Evolutionary conservation across 35 echinoderm and acorn worm species (phyloP).

Genomic region (Ophioderma brevispina): DNA sequence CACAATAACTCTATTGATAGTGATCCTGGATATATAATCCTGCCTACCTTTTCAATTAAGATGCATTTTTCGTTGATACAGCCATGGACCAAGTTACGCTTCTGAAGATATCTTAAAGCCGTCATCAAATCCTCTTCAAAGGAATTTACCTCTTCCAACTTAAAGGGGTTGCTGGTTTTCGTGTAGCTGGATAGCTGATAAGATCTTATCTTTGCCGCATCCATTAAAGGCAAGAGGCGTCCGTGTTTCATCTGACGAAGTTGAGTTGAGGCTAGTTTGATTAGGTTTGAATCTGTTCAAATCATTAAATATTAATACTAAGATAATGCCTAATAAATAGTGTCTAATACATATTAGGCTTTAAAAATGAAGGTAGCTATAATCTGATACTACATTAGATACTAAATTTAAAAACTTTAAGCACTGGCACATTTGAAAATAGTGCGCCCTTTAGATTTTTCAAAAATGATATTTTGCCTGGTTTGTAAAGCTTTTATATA

Average conservation of each 20-base stretch:
- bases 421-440: too few relatives aligned
- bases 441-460: too few relatives aligned
- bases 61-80: neutral
- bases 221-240: neutral
- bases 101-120: neutral
- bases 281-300: neutral
- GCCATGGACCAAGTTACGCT: neutral
- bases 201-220: neutral
- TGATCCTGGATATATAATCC: too few relatives aligned
- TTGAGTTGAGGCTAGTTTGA: neutral
- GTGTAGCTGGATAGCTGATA: neutral
- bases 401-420: too few relatives aligned
- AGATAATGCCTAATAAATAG: too few relatives aligned
- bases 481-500: too few relatives aligned
- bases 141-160: neutral
- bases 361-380: too few relatives aligned
- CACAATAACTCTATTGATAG: too few relatives aligned
- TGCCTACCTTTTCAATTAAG: neutral
- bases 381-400: too few relatives aligned
- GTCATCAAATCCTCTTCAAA: constrained; percentile 5
- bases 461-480: too few relatives aligned
- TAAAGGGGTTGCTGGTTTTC: neutral
- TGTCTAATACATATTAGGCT: too few relatives aligned
- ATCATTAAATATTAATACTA: neutral
- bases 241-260: neutral